Evolutionary conservation across 1,140 invertebrate species (phyloP), one percentile per base, ranked within the genome.

Genomic region (Amphibalanus amphitrite): DNA sequence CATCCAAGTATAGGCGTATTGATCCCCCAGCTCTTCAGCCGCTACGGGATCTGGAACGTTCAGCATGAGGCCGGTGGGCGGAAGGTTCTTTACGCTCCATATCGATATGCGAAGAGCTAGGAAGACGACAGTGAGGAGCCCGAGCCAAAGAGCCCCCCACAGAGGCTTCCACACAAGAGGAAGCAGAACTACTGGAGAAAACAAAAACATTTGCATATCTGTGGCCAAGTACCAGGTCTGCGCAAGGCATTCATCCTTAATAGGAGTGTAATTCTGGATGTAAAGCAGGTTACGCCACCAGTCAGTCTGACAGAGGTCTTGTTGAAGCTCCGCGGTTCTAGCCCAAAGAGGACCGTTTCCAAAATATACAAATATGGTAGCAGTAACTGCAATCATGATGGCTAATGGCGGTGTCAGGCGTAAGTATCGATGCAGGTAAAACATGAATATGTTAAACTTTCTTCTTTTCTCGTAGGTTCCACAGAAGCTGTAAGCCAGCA

Each of bases 1-100:
- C 28, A 23, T 65, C 68, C 68, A 72, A 26, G 72, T 30, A 26
- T 72, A 69, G 1, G 30, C 67, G 67, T 72, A 72, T 10, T 28
- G 8, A 26, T 20, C 28, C 26, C 26, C 10, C 10, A 67, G 4
- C 23, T 26, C 28, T 28, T 3, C 26, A 28, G 8, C 65, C 4
- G 33, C 33, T 15, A 38, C 33, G 4, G 33, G 33, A 26, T 25
- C 47, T 10, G 4, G 10, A 3, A 3, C 3, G 65, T 25, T 59
- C 10, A 59, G 6, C 47, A 59, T 59, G 10, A 67, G n/a, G n/a
- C 26, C 3, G 4, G n/a, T 67, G 26, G 65, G 65, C 23, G 20
- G 20, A 3, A 28, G 17, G n/a, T 67, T 25, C n/a, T 10, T 26
- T n/a, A 28, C n/a, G 65, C 65, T 28, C 65, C 65, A 67, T 10